Evolutionary conservation across 2,797 vertebrate species (phyloP), one percentile per base, ranked within the genome.

Genomic region (Staurois parvus): DNA sequence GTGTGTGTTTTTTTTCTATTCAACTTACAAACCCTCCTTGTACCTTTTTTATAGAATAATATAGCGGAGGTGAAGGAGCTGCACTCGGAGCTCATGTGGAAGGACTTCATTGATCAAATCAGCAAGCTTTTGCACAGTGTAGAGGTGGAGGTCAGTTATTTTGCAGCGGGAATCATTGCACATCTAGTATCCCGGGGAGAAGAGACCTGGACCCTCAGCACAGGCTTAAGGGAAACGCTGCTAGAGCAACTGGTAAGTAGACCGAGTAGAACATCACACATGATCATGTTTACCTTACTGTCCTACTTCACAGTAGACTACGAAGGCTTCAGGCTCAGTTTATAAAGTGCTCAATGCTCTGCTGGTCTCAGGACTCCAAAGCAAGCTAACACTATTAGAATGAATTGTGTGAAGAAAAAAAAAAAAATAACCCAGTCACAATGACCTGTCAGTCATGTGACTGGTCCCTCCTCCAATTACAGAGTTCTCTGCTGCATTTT

Each of bases 111-210:
- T 94, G 96, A 98, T 90, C 98, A 99, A 91, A 99, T 99, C 92
- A 95, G 97, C 80, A 95, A 93, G 79, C 91, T 99, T 87, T 89
- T 99, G 84, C 97, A 98, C 92, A 99, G 98, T 74, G 93, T 96
- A 2, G 98, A 99, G 91, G 98, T 99, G 88, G 98, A 99, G 91
- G 98, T 99, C 88, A 99, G 98, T 92, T 99, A 99, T 94, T 99
- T 99, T 56, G 98, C 98, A 0, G 98, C 98, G 26, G 98, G 98
- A 76, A 99, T 99, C 89, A 97, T 99, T 26, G 98, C 98, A 45
- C 98, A 99, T 21, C 94, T 99, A 88, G 99, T 98, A 26, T 99
- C 98, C 70, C 94, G 98, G 73, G 98, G 98, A 24, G 95, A 97
- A 90, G 95, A 95, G 76, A 95, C 96, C 81, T 99, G 98, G 98